Base-by-base conservation (phyloP, 2,888 invertebrate genomes). In the Isoperla grammatica region DNA sequence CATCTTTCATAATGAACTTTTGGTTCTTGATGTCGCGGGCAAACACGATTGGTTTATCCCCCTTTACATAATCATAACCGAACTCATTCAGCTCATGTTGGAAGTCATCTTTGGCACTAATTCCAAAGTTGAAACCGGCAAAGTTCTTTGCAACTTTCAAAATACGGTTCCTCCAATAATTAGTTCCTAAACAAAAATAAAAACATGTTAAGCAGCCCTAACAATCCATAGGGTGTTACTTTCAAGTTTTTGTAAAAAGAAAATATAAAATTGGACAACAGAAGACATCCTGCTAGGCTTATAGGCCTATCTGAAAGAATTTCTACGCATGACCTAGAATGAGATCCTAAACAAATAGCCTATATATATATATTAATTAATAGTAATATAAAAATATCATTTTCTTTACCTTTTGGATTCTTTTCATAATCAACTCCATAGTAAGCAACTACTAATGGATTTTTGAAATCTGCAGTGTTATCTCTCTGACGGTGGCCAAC, bases 161-260 rank as follows among this genome's bases (percentile, higher is more conserved):
- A 55, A 97, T 86, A 66, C 97, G 86, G 78, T 97, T 97, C 70
- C 96, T 88, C 97, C 98, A 99, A 81, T 99, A 99, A 79, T 99
- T 97, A 56, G 97, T 96, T 53, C 95, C 78, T 78, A 59, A 35
- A 66, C 64, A 57, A 45, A 40, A 40, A 13, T 6, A 5, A 40
- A 40, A 40, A 40, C 15, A 15, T 40, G 40, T 13, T 40, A 4
- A 40, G 11, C 40, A 40, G 11, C 40, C 4, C 3, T 40, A 40
- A 40, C 12, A 40, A 15, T 12, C 4, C 6, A 37, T 9, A 8
- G 8, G 8, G 12, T 12, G 37, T 37, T 6, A 11, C 11, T 37
- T 37, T 12, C 37, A 37, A 37, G 37, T 9, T 37, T 37, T 37
- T 37, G 37, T 6, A 37, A 37, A 37, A n/a, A n/a, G n/a, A n/a